phyloP scores from a whole-genome alignment of 2,888 invertebrate genomes.

The Noctuana brunneofusca region DNA sequence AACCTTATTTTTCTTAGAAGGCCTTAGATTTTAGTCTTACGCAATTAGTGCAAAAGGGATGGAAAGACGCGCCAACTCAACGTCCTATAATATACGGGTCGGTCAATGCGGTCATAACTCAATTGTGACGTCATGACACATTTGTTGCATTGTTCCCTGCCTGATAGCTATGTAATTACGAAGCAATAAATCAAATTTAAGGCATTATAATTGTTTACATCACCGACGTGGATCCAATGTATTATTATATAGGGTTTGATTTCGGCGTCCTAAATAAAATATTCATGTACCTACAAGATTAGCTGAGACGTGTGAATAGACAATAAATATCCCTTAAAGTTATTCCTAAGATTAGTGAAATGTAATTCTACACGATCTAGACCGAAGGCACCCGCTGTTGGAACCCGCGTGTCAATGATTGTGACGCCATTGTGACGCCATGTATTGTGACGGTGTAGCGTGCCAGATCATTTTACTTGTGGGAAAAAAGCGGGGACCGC shows the following conservation, averaged over 20 bases:
- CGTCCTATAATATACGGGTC: constrained; percentile 12
- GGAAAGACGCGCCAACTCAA: constrained; percentile 17
- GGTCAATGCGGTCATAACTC: constrained; percentile 31
- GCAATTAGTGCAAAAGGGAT: constrained; percentile 15
- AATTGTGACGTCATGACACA: constrained; percentile 32
- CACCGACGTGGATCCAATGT: background rate
- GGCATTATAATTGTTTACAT: constrained; percentile 8
- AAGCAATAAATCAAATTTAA: constrained; percentile 24
- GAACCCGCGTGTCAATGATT: constrained; percentile 41
- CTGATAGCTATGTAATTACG: constrained; percentile 22
- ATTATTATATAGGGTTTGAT: background rate
- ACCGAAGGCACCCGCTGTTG: constrained; percentile 37
- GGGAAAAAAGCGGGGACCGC: constrained; percentile 50
- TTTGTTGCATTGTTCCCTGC: constrained; percentile 31
- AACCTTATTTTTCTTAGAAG: constrained; percentile 13
- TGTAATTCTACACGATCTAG: constrained; percentile 36
- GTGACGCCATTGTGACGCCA: constrained; percentile 37
- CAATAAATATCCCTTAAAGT: constrained; percentile 13
- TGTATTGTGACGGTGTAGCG: constrained; percentile 30
- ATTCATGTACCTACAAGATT: background rate
- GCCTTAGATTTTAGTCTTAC: constrained; percentile 8
- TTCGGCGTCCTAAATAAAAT: background rate
- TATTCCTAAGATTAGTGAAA: constrained; percentile 15
- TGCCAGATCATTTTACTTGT: constrained; percentile 52
- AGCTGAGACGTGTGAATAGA: background rate